A percentile compares a stretch with the other conserved stretches of the same genome.
phyloP scores from a whole-genome alignment of 2,113 vertebrate species.

The Motacilla tschutschensis region DNA sequence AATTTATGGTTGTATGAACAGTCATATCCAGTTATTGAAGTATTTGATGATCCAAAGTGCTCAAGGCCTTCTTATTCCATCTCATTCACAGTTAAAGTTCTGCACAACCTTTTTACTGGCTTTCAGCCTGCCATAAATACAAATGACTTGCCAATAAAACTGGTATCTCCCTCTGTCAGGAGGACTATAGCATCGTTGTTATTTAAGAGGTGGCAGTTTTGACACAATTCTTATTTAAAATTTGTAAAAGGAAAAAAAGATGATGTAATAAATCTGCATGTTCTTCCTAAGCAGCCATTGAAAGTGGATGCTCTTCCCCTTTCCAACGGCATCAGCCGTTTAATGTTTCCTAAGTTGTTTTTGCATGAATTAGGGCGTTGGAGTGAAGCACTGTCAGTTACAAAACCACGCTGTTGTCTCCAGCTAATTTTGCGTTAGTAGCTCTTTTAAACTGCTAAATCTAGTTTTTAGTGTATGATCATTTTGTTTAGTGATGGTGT shows the following conservation, averaged over 20 bases:
- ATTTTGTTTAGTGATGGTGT: constrained; percentile 64
- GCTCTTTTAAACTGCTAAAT: constrained; percentile 68
- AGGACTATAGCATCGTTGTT: background rate
- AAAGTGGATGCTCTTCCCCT: constrained; percentile 29
- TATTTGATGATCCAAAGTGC: constrained; percentile 9
- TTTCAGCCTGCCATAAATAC: constrained; percentile 20
- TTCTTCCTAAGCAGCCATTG: background rate
- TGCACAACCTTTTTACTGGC: background rate
- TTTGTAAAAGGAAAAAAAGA: constrained; percentile 1
- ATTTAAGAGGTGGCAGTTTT: constrained; percentile 45
- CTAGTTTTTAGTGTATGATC: constrained; percentile 66
- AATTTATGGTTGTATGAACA: constrained; percentile 28
- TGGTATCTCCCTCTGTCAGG: background rate
- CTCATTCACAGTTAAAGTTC: background rate
- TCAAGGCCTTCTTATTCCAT: background rate
- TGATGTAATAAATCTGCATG: constrained; percentile 29
- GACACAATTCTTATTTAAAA: constrained; percentile 50
- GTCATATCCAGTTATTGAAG: constrained; percentile 21
- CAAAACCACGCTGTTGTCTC: constrained; percentile 53
- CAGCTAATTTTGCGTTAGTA: constrained; percentile 68
- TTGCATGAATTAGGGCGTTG: constrained; percentile 61
- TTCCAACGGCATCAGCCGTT: constrained; percentile 38
- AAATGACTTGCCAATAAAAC: background rate
- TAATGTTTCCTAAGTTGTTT: constrained; percentile 62
- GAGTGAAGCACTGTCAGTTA: constrained; percentile 59